Base-by-base conservation (phyloP, 2,113 vertebrate genomes). In the Phycodurus eques region DNA sequence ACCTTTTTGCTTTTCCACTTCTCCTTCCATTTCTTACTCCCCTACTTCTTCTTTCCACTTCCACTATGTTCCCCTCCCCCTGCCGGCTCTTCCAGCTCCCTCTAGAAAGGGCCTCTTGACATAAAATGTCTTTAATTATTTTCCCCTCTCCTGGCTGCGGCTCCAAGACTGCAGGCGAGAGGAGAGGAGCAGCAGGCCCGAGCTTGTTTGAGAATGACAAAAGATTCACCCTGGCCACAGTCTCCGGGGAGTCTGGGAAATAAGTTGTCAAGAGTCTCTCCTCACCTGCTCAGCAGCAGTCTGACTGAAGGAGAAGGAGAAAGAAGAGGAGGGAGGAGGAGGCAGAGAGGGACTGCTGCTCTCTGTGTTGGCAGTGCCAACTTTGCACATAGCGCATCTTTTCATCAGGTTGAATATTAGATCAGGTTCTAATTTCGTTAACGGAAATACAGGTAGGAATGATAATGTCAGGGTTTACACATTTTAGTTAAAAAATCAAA, bases 81-180 rank as follows among this genome's bases (percentile, higher is more conserved):
- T 70, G 78, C 77, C 82, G 77, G 86, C 80, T 83, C 86, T 86
- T 82, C 77, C 47, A 62, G 80, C 80, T 86, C 20, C 79, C 83
- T 86, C 84, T 66, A 87, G 78, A 88, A 87, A 86, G 90, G 92
- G 92, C 92, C 92, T 94, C 91, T 93, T 93, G 92, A 96, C 92
- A 94, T 94, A 95, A 94, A 94, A 94, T 93, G 91, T 92, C 92
- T 95, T 94, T 95, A 94, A 98, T 95, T 96, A 94, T 95, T 95
- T 95, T 90, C 79, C 78, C 64, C 82, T 74, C 89, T 82, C 82
- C 76, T 72, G 79, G 80, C 78, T 80, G 80, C 70, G 76, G 80
- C 79, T 80, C 73, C 76, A 77, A 83, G 81, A 86, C 81, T 88
- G 83, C 79, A 88, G 85, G 87, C 85, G 83, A 82, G 85, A 87